These are phyloP conservation scores for Lophotriccus pileatus DNA, from an alignment of 2,797 vertebrate genomes.

Conservation along the genomic window DNA sequence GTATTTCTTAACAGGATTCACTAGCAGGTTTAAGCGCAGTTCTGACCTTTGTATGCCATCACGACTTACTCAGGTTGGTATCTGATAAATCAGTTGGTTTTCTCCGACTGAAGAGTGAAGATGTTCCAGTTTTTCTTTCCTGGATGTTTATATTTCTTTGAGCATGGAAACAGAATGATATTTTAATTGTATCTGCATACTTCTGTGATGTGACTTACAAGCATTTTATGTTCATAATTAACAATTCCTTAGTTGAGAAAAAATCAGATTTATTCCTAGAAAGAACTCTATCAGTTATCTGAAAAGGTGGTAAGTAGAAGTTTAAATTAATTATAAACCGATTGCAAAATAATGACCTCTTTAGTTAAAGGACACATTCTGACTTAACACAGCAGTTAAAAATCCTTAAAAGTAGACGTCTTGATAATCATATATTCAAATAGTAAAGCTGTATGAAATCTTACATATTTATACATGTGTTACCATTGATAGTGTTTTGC, in stretches of 20 bases:
- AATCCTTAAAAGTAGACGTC: not conserved
- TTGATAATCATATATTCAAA: not conserved
- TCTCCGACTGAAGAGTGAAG: conserved; percentile 8
- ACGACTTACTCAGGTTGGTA: conserved; percentile 43
- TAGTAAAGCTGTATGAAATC: not conserved
- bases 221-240: not conserved
- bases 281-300: not conserved
- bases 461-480: not conserved
- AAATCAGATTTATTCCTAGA: not conserved
- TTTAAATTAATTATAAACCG: not conserved
- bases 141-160: conserved; percentile 58
- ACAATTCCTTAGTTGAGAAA: not conserved
- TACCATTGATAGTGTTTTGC: not conserved
- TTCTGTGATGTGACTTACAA: not conserved
- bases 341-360: not conserved
- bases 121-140: not conserved
- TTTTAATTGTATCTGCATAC: not conserved
- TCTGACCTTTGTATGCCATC: not conserved
- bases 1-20: not conserved
- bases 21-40: not conserved
- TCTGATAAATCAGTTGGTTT: conserved; percentile 42
- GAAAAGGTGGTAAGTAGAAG: not conserved
- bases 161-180: not conserved
- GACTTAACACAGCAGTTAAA: not conserved
- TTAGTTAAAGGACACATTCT: not conserved